Conservation (phyloP, 2,888 invertebrate genomes). For the Agrypnus murinus region DNA sequence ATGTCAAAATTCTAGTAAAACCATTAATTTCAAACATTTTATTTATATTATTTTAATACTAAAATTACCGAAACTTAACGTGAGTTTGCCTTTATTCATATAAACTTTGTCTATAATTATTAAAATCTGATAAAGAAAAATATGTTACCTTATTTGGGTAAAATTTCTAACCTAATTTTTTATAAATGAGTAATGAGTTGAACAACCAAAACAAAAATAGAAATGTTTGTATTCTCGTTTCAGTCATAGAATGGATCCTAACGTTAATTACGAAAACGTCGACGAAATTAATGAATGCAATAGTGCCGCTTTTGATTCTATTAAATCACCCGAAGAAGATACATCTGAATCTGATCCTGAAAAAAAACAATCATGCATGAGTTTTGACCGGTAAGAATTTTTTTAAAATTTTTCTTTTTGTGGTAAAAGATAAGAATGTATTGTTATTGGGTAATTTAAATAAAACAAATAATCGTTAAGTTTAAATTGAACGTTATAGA, state of each 20-base stretch:
- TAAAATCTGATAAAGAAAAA: conserved; percentile 10
- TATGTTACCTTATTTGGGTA: conserved; percentile 41
- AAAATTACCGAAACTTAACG: not conserved
- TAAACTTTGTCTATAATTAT: not conserved
- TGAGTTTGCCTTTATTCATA: not conserved
- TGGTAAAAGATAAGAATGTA: too few species aligned
- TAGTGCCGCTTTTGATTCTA: not conserved
- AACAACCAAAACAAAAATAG: conserved; percentile 13
- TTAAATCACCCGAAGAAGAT: not conserved
- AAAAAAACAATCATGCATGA: not conserved
- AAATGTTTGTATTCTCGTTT: conserved; percentile 36
- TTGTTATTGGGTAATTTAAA: too few species aligned
- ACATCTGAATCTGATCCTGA: not conserved
- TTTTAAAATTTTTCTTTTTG: too few species aligned
- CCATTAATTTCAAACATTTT: conserved; percentile 14
- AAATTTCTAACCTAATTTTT: conserved; percentile 47
- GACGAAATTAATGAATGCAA: not conserved
- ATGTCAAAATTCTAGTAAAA: conserved; percentile 55
- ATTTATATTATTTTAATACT: conserved; percentile 8
- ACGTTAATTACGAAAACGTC: not conserved
- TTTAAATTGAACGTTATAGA: too few species aligned
- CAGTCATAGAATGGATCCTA: conserved; percentile 26
- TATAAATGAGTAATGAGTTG: conserved; percentile 24
- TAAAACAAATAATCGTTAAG: too few species aligned
- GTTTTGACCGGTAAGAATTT: conserved; percentile 3